These are phyloP conservation scores for Apteryx owenii DNA, from an alignment of 2,113 vertebrate genomes.

Conservation along the genomic window DNA sequence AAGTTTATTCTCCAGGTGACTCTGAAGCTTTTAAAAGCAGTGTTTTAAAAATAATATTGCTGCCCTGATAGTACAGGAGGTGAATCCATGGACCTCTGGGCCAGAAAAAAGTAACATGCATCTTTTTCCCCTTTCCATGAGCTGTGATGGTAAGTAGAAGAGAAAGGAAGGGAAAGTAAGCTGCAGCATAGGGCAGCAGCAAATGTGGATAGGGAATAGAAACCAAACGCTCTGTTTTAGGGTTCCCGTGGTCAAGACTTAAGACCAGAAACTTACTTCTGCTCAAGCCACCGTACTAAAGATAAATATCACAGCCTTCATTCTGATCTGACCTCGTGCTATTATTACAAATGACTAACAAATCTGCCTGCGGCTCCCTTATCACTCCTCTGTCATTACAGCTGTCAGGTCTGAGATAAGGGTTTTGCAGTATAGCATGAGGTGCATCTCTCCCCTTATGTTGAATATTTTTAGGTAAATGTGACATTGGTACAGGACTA, in stretches of 20 bases:
- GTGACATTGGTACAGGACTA: not conserved
- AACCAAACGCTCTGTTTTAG: not conserved
- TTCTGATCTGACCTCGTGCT: not conserved
- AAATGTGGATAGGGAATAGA: not conserved
- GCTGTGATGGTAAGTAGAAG: not conserved
- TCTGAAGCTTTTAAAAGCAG: not conserved
- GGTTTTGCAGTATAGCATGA: not conserved
- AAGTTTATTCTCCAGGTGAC: not conserved
- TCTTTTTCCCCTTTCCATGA: not conserved
- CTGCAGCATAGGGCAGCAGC: fast-evolving
- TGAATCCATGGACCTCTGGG: not conserved
- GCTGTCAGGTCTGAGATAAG: conserved; percentile 39
- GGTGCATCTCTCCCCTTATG: not conserved
- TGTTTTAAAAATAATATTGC: not conserved
- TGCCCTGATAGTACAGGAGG: not conserved
- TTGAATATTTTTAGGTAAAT: conserved; percentile 19
- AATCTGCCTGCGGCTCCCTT: conserved; percentile 25
- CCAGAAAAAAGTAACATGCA: not conserved
- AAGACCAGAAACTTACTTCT: not conserved
- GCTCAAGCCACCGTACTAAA: not conserved
- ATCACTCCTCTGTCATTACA: conserved; percentile 32
- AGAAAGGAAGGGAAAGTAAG: not conserved
- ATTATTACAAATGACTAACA: conserved; percentile 6
- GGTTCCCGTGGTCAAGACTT: fast-evolving
- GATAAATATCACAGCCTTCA: not conserved